phyloP scores from a whole-genome alignment of 2,888 invertebrate species.

The Andricus curvator region DNA sequence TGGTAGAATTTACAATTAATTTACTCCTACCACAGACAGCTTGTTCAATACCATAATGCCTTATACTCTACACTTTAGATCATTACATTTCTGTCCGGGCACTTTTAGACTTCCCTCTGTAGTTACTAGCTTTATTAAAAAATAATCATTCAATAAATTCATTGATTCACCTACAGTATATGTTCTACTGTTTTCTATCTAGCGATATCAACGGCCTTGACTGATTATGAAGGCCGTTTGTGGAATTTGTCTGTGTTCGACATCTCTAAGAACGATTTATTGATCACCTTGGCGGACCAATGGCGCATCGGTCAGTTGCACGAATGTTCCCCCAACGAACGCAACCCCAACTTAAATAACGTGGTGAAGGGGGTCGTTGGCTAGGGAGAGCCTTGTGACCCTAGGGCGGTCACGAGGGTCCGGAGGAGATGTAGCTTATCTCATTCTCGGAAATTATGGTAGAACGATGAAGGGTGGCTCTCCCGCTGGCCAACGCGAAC shows the following conservation, averaged over 20 bases:
- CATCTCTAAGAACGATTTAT: conserved; percentile 74
- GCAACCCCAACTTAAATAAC: conserved; percentile 58
- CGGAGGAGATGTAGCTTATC: conserved; percentile 71
- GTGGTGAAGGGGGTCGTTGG: conserved; percentile 59
- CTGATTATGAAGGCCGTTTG: background rate
- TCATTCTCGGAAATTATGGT: conserved; percentile 75
- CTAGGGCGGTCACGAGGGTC: conserved; percentile 48
- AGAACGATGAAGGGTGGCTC: conserved; percentile 69
- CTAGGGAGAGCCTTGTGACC: conserved; percentile 53
- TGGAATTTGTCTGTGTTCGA: conserved; percentile 1
- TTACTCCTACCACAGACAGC: no score
- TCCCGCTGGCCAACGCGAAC: conserved; percentile 47
- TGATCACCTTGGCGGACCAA: conserved; percentile 73
- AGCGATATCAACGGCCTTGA: background rate
- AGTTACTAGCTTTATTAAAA: no score
- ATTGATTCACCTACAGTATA: background rate
- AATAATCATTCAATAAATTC: no score
- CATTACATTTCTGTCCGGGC: no score
- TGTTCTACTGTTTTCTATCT: background rate
- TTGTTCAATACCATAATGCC: no score
- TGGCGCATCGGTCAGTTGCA: conserved; percentile 73
- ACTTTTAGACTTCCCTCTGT: no score
- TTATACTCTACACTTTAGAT: no score
- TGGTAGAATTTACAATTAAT: no score
- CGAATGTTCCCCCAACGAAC: conserved; percentile 61